Base-by-base conservation (phyloP, 2,113 vertebrate species). In the Camelus dromedarius region DNA sequence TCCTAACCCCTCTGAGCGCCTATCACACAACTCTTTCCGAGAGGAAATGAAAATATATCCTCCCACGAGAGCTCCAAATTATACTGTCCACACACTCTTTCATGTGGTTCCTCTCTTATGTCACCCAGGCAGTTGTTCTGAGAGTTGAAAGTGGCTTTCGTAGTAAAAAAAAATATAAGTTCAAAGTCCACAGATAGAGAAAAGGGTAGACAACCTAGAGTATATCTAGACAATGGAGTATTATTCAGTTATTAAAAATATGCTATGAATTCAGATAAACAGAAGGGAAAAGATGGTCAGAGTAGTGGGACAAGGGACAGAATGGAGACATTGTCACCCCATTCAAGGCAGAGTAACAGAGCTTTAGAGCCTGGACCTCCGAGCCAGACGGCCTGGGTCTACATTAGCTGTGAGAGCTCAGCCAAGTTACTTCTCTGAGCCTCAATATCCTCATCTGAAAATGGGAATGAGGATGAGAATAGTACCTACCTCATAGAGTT, bases 81-180 rank as follows among this genome's bases (percentile, higher is more conserved):
- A 50, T n/a, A 66, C 64, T 76, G 50, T 8, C 38, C 12, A 35
- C 14, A 52, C 18, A 66, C 24, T 67, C 6, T 69, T 64, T 48
- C 70, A 48, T 42, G 4, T 5, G 15, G 0, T n/a, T 35, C 16
- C 50, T 83, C 64, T 67, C 22, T 85, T 32, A 32, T 26, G 79
- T 54, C 30, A 79, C 4, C 42, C 35, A 85, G 16, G 38, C 30
- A 76, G 72, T 5, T 46, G 14, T 84, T 91, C 22, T 46, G 24
- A 86, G 82, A 87, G 38, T 42, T 42, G 77, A 76, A 92, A 52
- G 28, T 58, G 69, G 38, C 19, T 91, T 88, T 52, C 22, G 5
- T 5, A 30, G 20, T 9, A 5, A 32, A 62, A 62, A 62, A 81
- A 66, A 81, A 42, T 50, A 8, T 58, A 60, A 67, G 50, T 22